These are phyloP conservation scores for Harpalus rufipes DNA, from an alignment of 2,888 invertebrate genomes.

Conservation along the genomic window DNA sequence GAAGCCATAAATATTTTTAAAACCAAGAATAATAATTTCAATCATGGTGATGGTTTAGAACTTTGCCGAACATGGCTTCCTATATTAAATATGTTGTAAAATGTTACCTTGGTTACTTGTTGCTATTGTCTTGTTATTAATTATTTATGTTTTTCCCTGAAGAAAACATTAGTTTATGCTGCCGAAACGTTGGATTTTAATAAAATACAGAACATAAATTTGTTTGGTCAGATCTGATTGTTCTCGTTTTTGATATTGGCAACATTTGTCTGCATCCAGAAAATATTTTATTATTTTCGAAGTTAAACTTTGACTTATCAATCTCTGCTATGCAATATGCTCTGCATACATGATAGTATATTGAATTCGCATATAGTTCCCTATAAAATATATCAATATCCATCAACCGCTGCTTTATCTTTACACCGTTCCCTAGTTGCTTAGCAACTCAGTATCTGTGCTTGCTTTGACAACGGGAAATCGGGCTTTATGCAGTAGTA, in stretches of 20 bases:
- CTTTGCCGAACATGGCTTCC: no score
- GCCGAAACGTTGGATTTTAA: no score
- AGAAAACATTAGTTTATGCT: no score
- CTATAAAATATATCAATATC: constrained; percentile 36
- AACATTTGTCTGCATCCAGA: neutral
- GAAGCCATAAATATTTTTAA: no score
- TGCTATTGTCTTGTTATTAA: no score
- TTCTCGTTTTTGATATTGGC: neutral
- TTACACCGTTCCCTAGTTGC: constrained; percentile 18
- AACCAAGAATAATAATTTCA: no score
- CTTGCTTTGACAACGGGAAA: constrained; percentile 19
- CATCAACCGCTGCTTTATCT: neutral
- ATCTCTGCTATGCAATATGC: neutral
- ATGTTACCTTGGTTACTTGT: no score
- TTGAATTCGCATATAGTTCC: neutral
- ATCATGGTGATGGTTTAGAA: no score
- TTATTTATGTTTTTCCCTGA: no score
- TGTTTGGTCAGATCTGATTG: neutral
- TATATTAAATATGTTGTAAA: no score
- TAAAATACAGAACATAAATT: no score
- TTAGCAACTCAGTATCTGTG: constrained; percentile 6
- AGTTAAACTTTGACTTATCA: neutral
- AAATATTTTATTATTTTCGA: neutral
- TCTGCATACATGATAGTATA: neutral
- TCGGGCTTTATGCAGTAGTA: constrained; percentile 48